These are phyloP conservation scores for Benitochromis conjunctus DNA, from an alignment of 2,113 vertebrate species.

Conservation along the genomic window DNA sequence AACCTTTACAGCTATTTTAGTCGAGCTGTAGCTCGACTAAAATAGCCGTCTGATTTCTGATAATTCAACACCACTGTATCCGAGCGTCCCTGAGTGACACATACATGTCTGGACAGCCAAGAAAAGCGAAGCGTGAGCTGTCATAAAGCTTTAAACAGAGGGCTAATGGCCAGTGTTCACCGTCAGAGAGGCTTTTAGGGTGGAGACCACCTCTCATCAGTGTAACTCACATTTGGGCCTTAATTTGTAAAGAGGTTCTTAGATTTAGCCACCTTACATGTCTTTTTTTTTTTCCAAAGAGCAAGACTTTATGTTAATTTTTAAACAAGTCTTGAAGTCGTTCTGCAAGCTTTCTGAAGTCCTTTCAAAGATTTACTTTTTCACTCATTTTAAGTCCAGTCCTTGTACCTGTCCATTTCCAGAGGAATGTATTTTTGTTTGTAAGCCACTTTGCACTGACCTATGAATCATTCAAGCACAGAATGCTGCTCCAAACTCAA, in stretches of 20 bases:
- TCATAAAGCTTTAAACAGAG: neutral
- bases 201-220: neutral
- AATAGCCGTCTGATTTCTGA: neutral
- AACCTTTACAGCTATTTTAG: neutral
- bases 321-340: neutral
- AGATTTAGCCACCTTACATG: neutral
- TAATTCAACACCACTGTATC: neutral
- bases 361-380: neutral
- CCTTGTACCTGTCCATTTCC: neutral
- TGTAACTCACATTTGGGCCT: neutral
- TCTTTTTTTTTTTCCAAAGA: neutral
- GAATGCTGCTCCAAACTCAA: neutral
- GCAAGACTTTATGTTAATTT: neutral
- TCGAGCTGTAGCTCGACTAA: neutral
- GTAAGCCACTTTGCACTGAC: neutral
- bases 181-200: neutral
- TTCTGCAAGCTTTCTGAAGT: neutral
- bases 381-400: neutral
- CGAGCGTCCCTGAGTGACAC: neutral
- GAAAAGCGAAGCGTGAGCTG: neutral
- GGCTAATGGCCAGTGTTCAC: neutral
- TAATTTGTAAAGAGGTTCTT: neutral
- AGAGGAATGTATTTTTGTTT: neutral
- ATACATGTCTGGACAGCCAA: neutral
- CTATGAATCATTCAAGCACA: neutral